Evolutionary conservation across 2,797 vertebrate species (phyloP).

Genomic region (Phataginus tricuspis): DNA sequence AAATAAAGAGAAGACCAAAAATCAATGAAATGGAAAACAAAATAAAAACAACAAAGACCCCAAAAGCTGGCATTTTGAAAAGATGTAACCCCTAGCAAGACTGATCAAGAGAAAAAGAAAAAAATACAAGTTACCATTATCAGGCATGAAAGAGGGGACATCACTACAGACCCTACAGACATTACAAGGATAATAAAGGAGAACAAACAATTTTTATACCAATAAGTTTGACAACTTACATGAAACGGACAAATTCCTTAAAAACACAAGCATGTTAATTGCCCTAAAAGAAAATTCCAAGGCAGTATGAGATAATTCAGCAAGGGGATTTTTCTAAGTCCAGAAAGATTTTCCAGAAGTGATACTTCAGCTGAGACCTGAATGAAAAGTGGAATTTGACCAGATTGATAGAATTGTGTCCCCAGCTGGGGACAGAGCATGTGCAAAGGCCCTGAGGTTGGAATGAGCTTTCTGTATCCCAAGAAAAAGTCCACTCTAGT

Average conservation of each 20-base stretch:
- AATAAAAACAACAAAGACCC: not conserved
- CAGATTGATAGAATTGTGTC: not conserved
- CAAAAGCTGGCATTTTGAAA: not conserved
- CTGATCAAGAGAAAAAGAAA: not conserved
- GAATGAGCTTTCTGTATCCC: not conserved
- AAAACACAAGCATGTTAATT: not conserved
- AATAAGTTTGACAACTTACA: not conserved
- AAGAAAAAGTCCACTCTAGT: not conserved
- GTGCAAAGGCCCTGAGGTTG: not conserved
- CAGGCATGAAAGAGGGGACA: not conserved
- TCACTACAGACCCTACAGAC: conserved; percentile 20
- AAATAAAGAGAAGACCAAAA: not conserved
- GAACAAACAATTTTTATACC: not conserved
- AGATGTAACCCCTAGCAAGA: not conserved
- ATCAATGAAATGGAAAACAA: not conserved
- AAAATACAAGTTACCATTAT: not conserved
- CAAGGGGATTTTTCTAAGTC: not conserved
- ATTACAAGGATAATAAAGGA: not conserved
- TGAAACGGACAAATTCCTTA: not conserved
- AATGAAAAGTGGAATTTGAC: not conserved
- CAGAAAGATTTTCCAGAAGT: not conserved
- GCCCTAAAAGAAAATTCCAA: not conserved
- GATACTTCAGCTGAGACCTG: not conserved
- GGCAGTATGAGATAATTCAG: not conserved
- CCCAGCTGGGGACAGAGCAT: not conserved